phyloP scores from a whole-genome alignment of 2,113 vertebrate species.

The Ardeotis arabs region DNA sequence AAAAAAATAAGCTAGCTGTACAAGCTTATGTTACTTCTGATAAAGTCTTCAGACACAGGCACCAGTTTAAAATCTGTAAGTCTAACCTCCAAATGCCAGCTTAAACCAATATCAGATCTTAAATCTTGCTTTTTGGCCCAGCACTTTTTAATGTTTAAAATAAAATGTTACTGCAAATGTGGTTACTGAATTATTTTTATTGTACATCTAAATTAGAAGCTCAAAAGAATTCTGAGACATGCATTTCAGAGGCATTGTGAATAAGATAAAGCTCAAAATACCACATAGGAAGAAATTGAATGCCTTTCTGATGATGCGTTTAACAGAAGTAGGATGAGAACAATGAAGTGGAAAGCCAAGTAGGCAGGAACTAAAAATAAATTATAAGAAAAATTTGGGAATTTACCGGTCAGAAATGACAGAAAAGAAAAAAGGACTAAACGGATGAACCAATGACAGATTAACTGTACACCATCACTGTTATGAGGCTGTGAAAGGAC shows the following conservation, averaged over 20 bases:
- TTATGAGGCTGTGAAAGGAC: neutral
- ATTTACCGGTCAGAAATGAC: neutral
- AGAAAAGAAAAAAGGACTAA: neutral
- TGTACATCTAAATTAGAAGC: neutral
- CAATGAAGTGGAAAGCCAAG: slow-evolving; percentile 35
- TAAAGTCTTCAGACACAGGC: neutral
- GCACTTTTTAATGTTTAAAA: neutral
- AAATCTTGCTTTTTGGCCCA: neutral
- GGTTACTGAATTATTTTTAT: neutral
- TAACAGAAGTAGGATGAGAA: slow-evolving; percentile 45
- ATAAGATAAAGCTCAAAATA: slow-evolving; percentile 11
- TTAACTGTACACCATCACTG: neutral
- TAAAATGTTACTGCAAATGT: neutral
- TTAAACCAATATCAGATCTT: neutral
- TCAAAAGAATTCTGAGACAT: slow-evolving; percentile 15
- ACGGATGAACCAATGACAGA: neutral
- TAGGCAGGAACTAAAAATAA: slow-evolving; percentile 44
- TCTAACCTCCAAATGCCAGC: neutral
- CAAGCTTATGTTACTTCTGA: neutral
- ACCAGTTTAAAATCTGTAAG: neutral
- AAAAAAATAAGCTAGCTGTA: neutral
- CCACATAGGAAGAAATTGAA: neutral
- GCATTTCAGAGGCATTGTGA: slow-evolving; percentile 8
- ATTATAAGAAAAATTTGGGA: neutral
- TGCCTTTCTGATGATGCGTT: neutral